Evolutionary conservation across 2,113 vertebrate genomes (phyloP), one percentile per base, ranked within the genome.

Genomic region (Ceuthmochares aereus): DNA sequence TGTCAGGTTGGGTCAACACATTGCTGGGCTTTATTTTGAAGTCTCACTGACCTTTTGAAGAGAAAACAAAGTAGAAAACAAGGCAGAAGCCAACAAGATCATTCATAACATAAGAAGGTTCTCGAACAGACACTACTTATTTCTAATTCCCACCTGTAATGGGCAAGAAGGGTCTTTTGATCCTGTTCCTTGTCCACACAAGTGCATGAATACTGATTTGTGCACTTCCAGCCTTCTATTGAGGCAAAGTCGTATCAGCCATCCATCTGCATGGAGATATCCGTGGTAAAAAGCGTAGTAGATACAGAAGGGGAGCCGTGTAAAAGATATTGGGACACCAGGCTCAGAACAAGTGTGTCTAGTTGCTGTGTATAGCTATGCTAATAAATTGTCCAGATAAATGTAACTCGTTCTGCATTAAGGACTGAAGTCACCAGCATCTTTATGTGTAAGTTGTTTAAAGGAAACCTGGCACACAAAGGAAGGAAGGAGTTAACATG

Each of bases 401-500:
- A 74, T 26, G 23, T 27, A 42, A 88, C 67, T 76, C 1, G 14
- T 79, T 91, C 70, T 70, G 34, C 2, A 3, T 54, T 87, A 87
- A 87, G 69, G 56, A 25, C 42, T 54, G 23, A 70, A 76, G 75
- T 62, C 26, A 42, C 8, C 47, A 23, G 42, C 69, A 36, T 59
- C 63, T 88, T 88, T 59, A 66, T 59, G 30, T 85, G 66, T 22
- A 4, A 18, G 26, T 34, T 90, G 18, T 81, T 88, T 70, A 67
- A 93, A 86, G 82, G 76, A 63, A 91, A 22, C 37, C 67, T 80
- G 62, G 59, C 59, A 30, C 2, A 21, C 59, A 94, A 59, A 91
- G 37, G 82, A 87, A 91, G 68, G 87, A 87, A 91, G 68, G 87
- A 92, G 82, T 94, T 95, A 95, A 88, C 75, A 19, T 87, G 23